Evolutionary conservation across 2,113 vertebrate species (phyloP).

Genomic region (Rhinolophus sinicus): DNA sequence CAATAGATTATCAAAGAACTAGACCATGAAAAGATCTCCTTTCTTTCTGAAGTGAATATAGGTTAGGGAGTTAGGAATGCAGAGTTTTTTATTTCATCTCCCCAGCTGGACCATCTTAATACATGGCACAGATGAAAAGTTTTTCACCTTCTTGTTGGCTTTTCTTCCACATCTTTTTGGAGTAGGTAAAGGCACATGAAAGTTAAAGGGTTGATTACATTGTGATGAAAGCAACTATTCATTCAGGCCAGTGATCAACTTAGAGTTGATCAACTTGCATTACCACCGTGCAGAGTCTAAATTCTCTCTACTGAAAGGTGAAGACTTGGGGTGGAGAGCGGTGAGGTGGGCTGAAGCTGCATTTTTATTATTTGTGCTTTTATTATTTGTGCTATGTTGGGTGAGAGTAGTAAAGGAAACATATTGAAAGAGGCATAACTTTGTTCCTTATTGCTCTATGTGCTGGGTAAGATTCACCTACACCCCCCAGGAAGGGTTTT

Average conservation of each 20-base stretch:
- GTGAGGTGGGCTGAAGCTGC: background rate
- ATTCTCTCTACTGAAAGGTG: background rate
- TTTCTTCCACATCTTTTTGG: background rate
- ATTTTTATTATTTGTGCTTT: conserved; percentile 18
- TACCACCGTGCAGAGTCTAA: background rate
- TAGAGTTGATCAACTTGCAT: background rate
- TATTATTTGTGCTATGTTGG: too few relatives aligned
- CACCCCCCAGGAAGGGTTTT: background rate
- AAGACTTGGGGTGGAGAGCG: background rate
- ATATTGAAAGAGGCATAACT: background rate
- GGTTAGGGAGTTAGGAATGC: background rate
- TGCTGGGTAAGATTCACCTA: background rate
- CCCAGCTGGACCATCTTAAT: background rate
- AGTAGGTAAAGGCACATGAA: background rate
- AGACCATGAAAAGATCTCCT: background rate
- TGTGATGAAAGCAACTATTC: background rate
- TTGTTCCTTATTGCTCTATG: background rate
- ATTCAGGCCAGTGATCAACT: background rate
- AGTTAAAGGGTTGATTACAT: conserved; percentile 28
- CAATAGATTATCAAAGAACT: conserved; percentile 18
- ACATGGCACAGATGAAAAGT: background rate
- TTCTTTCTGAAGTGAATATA: conserved; percentile 40
- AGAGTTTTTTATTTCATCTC: conserved; percentile 13
- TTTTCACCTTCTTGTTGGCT: conserved; percentile 34
- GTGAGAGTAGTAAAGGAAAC: background rate